Evolutionary conservation across 1,140 invertebrate genomes (phyloP), one percentile per base, ranked within the genome.

Genomic region (Zaprionus davidi): DNA sequence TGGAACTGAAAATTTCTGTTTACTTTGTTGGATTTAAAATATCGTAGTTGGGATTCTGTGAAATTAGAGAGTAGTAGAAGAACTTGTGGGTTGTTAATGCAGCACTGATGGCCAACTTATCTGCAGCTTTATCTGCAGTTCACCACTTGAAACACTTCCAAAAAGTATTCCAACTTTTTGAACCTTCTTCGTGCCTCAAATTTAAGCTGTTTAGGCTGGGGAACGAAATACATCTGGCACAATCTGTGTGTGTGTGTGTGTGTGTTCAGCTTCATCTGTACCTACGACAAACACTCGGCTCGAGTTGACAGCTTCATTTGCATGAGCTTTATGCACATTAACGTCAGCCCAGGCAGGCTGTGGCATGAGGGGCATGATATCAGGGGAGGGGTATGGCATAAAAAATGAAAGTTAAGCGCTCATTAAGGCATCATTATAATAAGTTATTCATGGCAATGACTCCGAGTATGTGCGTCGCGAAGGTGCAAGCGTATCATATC

Each of bases 331-430:
- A 59, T 66, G 55, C 41, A 59, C 44, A 67, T 74, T 69, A 63
- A 62, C 20, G 53, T 41, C 26, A 44, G 68, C 17, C 13, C 41
- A 34, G 55, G 13, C 38, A 17, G n/a, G 7, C 53, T 12, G 36
- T 12, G 51, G 28, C 53, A 22, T 22, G 11, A 12, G 5, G 49
- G 20, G 13, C 1, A n/a, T 15, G 34, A n/a, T 12, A 15, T 13
- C 2, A 1, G 13, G 17, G 15, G 57, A 49, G 57, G 58, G 51
- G 31, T n/a, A 11, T 44, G 36, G 71, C 77, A 81, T 83, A 73
- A 84, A 73, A 88, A 88, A 84, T 84, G 69, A 84, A 90, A 81
- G 69, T 81, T 90, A 79, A 85, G 85, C 78, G 69, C 81, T 90
- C 85, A 90, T 88, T 88, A 88, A 84, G 85, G 76, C 76, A 66